phyloP scores from a whole-genome alignment of 2,113 vertebrate genomes.

The Pipra filicauda region DNA sequence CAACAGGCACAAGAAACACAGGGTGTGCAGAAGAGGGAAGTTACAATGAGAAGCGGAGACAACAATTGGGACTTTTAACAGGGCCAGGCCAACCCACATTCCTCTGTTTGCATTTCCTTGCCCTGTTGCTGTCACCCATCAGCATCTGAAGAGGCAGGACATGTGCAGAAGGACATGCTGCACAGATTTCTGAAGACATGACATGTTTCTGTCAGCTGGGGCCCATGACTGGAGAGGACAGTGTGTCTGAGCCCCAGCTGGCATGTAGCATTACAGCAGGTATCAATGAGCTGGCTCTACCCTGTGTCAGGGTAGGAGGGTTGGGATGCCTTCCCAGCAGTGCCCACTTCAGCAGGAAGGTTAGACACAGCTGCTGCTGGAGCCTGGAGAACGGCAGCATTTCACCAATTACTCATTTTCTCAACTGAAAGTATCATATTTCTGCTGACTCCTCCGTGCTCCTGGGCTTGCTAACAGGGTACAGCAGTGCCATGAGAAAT shows the following conservation, averaged over 20 bases:
- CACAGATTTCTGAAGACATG: neutral
- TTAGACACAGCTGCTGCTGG: neutral
- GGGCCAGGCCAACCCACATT: neutral
- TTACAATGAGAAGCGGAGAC: neutral
- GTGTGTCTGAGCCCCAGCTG: neutral
- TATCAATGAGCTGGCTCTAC: neutral
- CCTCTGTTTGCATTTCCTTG: neutral
- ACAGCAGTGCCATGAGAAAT: neutral
- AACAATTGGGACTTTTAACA: neutral
- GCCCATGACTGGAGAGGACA: neutral
- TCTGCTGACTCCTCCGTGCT: neutral
- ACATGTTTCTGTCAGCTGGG: neutral
- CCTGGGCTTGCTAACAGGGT: neutral
- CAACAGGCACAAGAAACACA: neutral
- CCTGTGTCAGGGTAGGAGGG: neutral
- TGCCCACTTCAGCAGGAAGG: neutral
- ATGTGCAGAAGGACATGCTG: rapidly evolving
- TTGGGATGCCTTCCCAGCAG: neutral
- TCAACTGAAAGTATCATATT: neutral
- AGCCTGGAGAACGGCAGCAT: neutral
- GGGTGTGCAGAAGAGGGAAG: neutral
- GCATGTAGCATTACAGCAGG: neutral
- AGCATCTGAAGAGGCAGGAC: neutral
- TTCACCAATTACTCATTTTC: neutral
- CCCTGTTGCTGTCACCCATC: neutral